Evolutionary conservation across 1,140 invertebrate species (phyloP), one percentile per base, ranked within the genome.

Genomic region (Camponotus vicinus): DNA sequence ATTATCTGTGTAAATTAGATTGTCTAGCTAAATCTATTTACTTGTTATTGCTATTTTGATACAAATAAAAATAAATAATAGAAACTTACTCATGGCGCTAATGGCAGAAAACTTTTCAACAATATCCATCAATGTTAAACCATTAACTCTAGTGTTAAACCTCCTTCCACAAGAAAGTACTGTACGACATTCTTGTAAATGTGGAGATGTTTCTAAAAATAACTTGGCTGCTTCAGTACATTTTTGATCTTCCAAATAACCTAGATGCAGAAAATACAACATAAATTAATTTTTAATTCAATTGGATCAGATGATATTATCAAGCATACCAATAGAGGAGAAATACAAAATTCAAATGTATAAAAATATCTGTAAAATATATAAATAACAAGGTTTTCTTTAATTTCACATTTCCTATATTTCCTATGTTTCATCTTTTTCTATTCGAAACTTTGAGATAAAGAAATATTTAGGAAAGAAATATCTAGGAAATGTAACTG

Each of bases 161-260:
- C 87, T 90, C 78, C 89, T 93, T 5, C 95, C 95, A 71, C 83
- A 89, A 52, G 91, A 91, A 27, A 90, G 69, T 61, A 95, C 92
- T 2, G 85, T 83, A 8, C 94, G 91, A 86, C 95, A 95, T 92
- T 96, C 95, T 64, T 95, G 93, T 7, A 96, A 89, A n/a, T 94
- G 90, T 0, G 94, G 86, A 15, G 93, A 95, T 3, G 92, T 94
- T 27, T 95, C 94, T 27, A 95, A 89, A 86, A 95, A 95, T 18
- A 89, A 32, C 86, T 88, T 92, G 0, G 95, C 95, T 67, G 93
- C 95, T 32, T 93, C 93, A 9, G 91, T 73, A 55, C 95, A 96
- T n/a, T 94, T 92, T 90, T 95, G 92, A 64, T 94, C 94, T 80
- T 95, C 94, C 0, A 96, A 87, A 75, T 95, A 96, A 70, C 95